phyloP scores from a whole-genome alignment of 2,797 vertebrate genomes.

The Tenualosa ilisha region DNA sequence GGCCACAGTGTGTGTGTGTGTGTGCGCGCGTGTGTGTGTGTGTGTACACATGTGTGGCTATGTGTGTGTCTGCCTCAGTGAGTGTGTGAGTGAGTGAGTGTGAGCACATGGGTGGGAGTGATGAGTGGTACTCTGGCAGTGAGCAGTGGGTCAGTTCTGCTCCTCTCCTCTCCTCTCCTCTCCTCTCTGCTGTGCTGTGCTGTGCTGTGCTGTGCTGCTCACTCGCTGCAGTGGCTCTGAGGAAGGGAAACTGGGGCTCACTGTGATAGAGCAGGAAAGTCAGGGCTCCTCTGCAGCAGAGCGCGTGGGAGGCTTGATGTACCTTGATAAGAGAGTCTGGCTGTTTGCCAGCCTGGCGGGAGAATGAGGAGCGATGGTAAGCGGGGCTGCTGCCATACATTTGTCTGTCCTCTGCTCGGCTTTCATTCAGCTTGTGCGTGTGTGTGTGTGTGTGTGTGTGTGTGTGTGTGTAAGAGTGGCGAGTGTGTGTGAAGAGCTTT shows the following conservation, averaged over 20 bases:
- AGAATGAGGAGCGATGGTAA: neutral
- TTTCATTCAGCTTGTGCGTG: neutral
- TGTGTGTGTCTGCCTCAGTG: neutral
- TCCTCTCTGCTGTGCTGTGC: neutral
- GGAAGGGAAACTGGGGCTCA: neutral
- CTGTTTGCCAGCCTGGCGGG: neutral
- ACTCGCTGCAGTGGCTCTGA: neutral
- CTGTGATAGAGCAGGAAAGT: neutral
- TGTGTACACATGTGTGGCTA: neutral
- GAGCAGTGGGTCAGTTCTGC: neutral
- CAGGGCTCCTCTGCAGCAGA: neutral
- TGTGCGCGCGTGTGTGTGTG: slow-evolving; percentile 11
- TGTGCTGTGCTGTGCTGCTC: neutral
- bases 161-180: neutral
- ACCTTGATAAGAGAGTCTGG: neutral
- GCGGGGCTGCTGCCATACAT: neutral
- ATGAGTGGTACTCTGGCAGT: neutral
- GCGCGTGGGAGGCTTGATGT: neutral
- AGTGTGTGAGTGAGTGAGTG: slow-evolving; percentile 9
- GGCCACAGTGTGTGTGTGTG: neutral
- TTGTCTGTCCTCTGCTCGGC: neutral
- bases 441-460: neutral
- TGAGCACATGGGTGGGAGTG: neutral
- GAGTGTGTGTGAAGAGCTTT: neutral
- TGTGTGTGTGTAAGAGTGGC: neutral